Percentiles rank a stretch among this genome's conserved stretches.
These are phyloP conservation scores for Hylia prasina DNA, from an alignment of 2,113 vertebrate species.

Conservation along the genomic window DNA sequence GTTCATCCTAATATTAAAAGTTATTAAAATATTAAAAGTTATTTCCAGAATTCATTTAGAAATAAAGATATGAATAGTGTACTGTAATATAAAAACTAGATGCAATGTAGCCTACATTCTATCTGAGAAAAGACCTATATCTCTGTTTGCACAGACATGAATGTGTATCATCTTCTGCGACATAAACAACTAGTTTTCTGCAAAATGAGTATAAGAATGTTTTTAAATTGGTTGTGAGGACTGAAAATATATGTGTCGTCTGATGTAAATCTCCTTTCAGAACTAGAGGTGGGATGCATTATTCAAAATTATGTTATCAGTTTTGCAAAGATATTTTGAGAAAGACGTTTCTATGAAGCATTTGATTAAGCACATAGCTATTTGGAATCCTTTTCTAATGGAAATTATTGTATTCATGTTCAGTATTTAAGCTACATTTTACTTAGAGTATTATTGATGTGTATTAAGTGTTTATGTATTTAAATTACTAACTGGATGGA, in stretches of 20 bases:
- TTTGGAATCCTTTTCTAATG: not conserved
- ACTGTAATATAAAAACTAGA: not conserved
- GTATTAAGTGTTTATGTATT: not conserved
- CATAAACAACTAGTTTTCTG: not conserved
- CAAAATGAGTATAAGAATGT: not conserved
- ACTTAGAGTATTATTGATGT: not conserved
- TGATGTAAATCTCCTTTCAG: not conserved
- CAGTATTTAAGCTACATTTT: not conserved
- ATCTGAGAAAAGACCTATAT: not conserved
- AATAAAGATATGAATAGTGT: not conserved
- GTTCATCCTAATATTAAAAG: not conserved
- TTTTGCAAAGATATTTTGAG: not conserved
- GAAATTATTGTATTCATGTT: not conserved
- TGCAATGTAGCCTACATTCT: not conserved
- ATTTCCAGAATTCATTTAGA: not conserved
- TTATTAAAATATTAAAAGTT: not conserved
- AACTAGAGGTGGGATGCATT: not conserved
- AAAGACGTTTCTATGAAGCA: not conserved
- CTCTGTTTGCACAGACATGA: fast-evolving
- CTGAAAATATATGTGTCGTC: not conserved
- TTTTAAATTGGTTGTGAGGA: not conserved
- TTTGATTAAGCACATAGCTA: not conserved
- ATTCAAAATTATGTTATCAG: not conserved
- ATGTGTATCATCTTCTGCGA: not conserved
- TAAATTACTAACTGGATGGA: not conserved